These are phyloP conservation scores for Pegea sp. DNA, from an alignment of 23 tunicate species.

Conservation along the genomic window DNA sequence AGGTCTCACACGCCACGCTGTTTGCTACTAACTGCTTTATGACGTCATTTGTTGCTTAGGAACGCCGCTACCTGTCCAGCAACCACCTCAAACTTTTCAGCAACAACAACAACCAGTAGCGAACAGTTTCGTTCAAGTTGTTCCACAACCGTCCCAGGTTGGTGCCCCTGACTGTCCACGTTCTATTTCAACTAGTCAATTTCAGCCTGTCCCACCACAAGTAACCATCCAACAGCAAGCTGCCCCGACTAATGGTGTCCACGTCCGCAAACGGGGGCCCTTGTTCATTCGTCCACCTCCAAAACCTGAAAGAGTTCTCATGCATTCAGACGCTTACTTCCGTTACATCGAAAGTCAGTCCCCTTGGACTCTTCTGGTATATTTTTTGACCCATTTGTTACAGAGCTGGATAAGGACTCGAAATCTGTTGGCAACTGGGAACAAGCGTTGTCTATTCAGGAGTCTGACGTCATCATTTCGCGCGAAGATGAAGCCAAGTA, in stretches of 20 bases:
- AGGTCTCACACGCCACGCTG: too few relatives aligned
- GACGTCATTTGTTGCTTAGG: too few relatives aligned
- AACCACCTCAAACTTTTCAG: too few relatives aligned
- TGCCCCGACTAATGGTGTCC: constrained; percentile 1
- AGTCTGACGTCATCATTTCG: constrained; percentile 16
- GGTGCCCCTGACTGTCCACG: not conserved
- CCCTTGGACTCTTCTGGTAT: not conserved
- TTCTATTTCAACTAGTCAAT: not conserved
- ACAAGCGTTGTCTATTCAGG: constrained; percentile 27
- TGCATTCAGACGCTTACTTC: constrained; percentile 89
- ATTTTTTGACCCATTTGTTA: not conserved
- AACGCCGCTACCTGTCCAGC: too few relatives aligned
- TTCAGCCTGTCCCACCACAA: not conserved
- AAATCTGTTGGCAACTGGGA: constrained; percentile 56
- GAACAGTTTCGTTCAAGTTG: too few relatives aligned
- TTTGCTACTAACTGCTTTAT: too few relatives aligned
- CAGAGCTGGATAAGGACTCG: constrained; percentile 66
- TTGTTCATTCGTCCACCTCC: constrained; percentile 83
- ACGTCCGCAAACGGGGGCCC: constrained; percentile 44
- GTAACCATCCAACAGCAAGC: constrained; percentile 4
- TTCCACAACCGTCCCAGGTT: not conserved
- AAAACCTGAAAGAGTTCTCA: constrained; percentile 53
- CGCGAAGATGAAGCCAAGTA: constrained; percentile 36
- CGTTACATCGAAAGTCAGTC: constrained; percentile 62
- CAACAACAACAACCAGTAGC: too few relatives aligned